phyloP scores from a whole-genome alignment of 2,113 vertebrate species.

The Xerus inauris region DNA sequence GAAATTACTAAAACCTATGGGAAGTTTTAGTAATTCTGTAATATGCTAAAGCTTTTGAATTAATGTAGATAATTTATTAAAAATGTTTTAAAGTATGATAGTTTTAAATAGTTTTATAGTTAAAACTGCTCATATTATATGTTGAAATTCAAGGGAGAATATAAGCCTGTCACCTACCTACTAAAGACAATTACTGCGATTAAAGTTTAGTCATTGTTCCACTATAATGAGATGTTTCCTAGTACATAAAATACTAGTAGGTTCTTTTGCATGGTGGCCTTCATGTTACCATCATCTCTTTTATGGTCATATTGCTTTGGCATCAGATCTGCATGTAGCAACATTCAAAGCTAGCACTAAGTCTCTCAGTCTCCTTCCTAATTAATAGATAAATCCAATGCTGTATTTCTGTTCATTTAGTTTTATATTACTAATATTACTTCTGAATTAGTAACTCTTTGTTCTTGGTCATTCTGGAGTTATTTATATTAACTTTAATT shows the following conservation, averaged over 20 bases:
- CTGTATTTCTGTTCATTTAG: constrained; percentile 32
- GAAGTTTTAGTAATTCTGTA: constrained; percentile 28
- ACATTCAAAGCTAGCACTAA: constrained; percentile 74
- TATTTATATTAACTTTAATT: constrained; percentile 56
- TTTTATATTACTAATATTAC: constrained; percentile 53
- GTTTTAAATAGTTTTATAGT: constrained; percentile 50
- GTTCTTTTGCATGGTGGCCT: constrained; percentile 84
- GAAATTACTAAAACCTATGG: constrained; percentile 12
- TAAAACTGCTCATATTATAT: constrained; percentile 46
- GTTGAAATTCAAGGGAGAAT: constrained; percentile 50
- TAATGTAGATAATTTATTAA: not conserved
- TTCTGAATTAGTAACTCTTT: constrained; percentile 32
- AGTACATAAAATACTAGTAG: constrained; percentile 56
- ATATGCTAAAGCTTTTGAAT: constrained; percentile 18
- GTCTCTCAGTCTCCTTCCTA: constrained; percentile 85
- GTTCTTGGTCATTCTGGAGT: constrained; percentile 46
- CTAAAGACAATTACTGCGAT: constrained; percentile 30
- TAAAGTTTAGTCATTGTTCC: constrained; percentile 42
- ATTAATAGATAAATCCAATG: constrained; percentile 38
- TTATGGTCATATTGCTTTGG: constrained; percentile 80
- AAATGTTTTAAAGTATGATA: not conserved
- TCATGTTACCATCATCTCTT: constrained; percentile 77
- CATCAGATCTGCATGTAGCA: constrained; percentile 80
- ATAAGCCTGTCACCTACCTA: not conserved
- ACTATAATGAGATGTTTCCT: constrained; percentile 37